Conservation (phyloP, 2,888 invertebrate species). For the Drosophila meridiana region DNA sequence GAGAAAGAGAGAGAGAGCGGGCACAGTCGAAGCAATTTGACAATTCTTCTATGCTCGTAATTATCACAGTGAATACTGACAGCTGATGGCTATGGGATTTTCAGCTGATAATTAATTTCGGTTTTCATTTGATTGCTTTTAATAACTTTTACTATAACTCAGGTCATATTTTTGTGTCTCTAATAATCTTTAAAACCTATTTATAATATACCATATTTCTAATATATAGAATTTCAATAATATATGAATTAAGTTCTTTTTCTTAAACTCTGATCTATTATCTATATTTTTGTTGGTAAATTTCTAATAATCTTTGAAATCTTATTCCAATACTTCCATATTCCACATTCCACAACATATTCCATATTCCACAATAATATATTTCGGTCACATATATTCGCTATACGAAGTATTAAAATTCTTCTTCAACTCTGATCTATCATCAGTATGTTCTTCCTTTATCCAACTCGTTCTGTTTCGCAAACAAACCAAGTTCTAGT, state of each 20-base stretch:
- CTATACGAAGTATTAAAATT: background rate
- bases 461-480: background rate
- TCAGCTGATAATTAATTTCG: background rate
- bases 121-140: background rate
- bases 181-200: background rate
- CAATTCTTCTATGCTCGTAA: constrained; percentile 45
- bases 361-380: no score
- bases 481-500: background rate
- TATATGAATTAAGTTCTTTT: no score
- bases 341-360: no score
- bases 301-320: no score
- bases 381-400: background rate
- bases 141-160: background rate
- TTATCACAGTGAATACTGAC: constrained; percentile 45
- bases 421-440: background rate
- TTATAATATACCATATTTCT: no score
- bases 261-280: no score
- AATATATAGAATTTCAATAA: no score
- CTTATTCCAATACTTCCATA: no score
- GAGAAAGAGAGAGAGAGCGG: constrained; percentile 1
- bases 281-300: no score
- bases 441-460: background rate
- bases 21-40: constrained; percentile 41
- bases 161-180: background rate
- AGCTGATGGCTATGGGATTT: constrained; percentile 7